These are phyloP conservation scores for Sisyra nigra DNA, from an alignment of 2,888 invertebrate genomes.

Conservation along the genomic window DNA sequence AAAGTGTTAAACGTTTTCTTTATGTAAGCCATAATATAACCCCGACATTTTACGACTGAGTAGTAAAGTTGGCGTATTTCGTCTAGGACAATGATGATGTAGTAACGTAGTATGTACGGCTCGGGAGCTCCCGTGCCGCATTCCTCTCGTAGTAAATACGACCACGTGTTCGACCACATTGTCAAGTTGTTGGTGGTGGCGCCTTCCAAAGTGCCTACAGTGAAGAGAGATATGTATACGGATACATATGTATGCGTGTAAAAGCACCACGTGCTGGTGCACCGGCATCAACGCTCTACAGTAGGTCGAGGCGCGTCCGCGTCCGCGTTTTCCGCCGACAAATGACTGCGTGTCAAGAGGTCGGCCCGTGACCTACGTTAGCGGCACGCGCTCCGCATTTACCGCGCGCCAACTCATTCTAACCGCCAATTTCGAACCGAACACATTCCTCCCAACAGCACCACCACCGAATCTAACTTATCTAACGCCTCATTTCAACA, in stretches of 20 bases:
- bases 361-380: constrained; percentile 12
- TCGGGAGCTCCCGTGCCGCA: too few species aligned
- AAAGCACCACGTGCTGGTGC: neutral
- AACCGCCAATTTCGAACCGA: neutral
- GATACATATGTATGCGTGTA: neutral
- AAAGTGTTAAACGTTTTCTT: too few species aligned
- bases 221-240: neutral
- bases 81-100: too few species aligned
- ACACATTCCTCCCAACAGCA: neutral
- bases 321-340: constrained; percentile 11
- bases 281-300: neutral
- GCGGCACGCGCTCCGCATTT: constrained; percentile 9
- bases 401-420: constrained; percentile 5
- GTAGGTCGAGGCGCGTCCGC: too few species aligned
- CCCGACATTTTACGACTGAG: too few species aligned
- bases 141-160: too few species aligned
- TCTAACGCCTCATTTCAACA: too few species aligned
- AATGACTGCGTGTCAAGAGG: constrained; percentile 15
- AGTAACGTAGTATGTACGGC: too few species aligned
- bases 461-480: neutral
- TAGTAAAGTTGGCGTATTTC: too few species aligned
- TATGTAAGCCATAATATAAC: too few species aligned
- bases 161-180: constrained; percentile 8
- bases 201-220: constrained; percentile 14
- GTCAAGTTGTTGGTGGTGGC: constrained; percentile 14